phyloP scores from a whole-genome alignment of 2,888 invertebrate genomes.

The Reticulitermes lucifugus region DNA sequence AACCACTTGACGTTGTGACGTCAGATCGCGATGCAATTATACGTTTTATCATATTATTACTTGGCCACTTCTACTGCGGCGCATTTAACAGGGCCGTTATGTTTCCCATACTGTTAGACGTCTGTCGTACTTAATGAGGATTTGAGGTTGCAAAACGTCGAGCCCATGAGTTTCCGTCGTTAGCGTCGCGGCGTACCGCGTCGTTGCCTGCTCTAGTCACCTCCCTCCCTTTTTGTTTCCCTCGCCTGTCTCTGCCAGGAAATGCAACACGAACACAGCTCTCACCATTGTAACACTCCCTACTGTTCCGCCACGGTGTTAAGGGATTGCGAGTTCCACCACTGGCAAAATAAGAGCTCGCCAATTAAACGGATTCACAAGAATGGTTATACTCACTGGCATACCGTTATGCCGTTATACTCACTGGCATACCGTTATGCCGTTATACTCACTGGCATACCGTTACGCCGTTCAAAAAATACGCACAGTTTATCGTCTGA shows the following conservation, averaged over 20 bases:
- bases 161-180: neutral
- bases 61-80: neutral
- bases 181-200: neutral
- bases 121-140: neutral
- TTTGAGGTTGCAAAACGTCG: slow-evolving; percentile 5
- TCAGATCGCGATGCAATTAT: neutral
- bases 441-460: too few relatives aligned
- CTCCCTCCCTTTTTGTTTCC: neutral
- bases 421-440: too few relatives aligned
- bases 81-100: neutral
- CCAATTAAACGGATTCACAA: too few relatives aligned
- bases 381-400: too few relatives aligned
- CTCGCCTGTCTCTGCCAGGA: neutral
- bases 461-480: too few relatives aligned
- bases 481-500: too few relatives aligned
- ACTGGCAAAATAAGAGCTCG: too few relatives aligned
- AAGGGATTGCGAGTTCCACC: too few relatives aligned
- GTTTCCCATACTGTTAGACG: neutral
- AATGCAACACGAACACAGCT: neutral
- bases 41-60: neutral
- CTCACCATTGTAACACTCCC: neutral
- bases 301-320: neutral
- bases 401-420: too few relatives aligned
- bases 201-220: neutral
- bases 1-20: slow-evolving; percentile 6